Evolutionary conservation across 2,888 invertebrate species (phyloP), one percentile per base, ranked within the genome.

Genomic region (Pyralis farinalis): DNA sequence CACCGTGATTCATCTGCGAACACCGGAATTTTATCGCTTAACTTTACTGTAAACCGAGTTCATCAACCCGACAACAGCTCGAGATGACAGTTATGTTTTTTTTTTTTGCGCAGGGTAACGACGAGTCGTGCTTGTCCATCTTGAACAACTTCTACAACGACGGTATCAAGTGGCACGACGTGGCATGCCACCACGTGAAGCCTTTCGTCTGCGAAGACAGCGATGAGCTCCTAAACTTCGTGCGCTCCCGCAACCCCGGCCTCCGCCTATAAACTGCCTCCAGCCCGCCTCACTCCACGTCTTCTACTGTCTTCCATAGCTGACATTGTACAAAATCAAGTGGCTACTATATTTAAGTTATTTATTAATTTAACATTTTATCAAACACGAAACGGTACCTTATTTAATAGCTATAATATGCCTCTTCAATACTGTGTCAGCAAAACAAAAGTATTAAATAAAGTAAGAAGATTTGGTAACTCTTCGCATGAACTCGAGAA

Each of bases 131-230:
- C 72, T 76, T 97, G 64, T 94, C 96, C 41, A 95, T 97, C 58
- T 86, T 97, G 69, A 97, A 97, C 90, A 96, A 97, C 82, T 96
- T 97, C 91, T 97, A 97, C 91, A 95, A 94, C 71, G 95, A 95
- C 70, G 95, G 95, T 48, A 90, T 95, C 68, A 95, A 95, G 78
- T 95, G 95, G 95, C 95, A 96, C 88, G 95, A 96, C 71, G 95
- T 96, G 25, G 95, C 95, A 54, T 95, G 95, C 72, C 95, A 95
- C 75, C 95, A 96, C 79, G 91, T 95, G 54, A 95, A 96, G 83
- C 95, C 95, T 16, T 95, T 95, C 90, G 95, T 97, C 20, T 97
- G 97, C 76, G 97, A 97, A 80, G 97, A 97, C 90, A 96, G 95
- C 74, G 96, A 96, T 65, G 96, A 96, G 76, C 91, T 97, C 11